Conservation (phyloP, 2,797 vertebrate species). For the Dermochelys coriacea region DNA sequence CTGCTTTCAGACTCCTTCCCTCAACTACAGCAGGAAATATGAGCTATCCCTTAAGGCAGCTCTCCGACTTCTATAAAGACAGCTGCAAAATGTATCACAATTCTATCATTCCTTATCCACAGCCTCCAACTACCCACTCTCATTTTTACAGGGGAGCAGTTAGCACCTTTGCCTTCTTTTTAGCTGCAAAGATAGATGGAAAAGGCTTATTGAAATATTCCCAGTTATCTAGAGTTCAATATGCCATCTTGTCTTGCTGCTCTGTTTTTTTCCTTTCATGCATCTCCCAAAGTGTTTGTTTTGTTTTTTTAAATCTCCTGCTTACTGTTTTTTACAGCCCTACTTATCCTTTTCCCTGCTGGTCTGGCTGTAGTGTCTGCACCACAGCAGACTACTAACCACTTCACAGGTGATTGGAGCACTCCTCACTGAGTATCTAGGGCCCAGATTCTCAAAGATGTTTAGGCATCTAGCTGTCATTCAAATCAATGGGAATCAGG, state of each 20-base stretch:
- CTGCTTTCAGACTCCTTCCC: accelerated
- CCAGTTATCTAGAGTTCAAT: background rate
- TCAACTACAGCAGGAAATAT: background rate
- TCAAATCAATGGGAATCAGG: background rate
- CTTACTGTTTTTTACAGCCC: background rate
- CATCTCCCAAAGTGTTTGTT: background rate
- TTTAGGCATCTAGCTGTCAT: background rate
- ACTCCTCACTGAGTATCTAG: background rate
- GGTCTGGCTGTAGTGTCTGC: background rate
- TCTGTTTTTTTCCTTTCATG: background rate
- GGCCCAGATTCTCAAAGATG: background rate
- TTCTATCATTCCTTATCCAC: background rate
- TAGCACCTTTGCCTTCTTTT: background rate
- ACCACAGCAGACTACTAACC: accelerated
- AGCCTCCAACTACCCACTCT: background rate
- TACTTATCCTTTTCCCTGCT: accelerated
- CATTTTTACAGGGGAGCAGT: background rate
- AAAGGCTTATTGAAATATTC: slow-evolving; percentile 49
- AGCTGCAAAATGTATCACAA: background rate
- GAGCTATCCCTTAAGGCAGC: background rate
- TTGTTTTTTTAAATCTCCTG: background rate
- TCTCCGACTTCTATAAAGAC: slow-evolving; percentile 1
- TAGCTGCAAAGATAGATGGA: background rate
- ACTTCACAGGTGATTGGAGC: accelerated
- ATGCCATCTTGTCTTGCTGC: background rate